Base-by-base conservation (phyloP, 2,888 invertebrate genomes). In the Eumerus sabulonum region DNA sequence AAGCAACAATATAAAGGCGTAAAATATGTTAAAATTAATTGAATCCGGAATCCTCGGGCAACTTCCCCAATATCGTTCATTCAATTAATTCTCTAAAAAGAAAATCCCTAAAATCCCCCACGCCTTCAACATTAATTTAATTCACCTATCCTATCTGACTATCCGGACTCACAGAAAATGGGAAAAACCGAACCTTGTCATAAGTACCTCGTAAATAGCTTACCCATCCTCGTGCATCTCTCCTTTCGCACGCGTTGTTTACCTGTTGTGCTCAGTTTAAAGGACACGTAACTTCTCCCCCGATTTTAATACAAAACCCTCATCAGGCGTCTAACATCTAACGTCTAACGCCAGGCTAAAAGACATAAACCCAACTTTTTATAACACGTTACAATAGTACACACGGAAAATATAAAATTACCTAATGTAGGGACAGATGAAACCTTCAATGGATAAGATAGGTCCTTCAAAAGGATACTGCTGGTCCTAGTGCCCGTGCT, bases 371-470 rank as follows among this genome's bases (percentile, higher is more conserved):
- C 12, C 5, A 9, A 38, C 14, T 40, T 19, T 60, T 50, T 50
- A 60, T 38, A 48, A 17, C 14, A n/a, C 4, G 36, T 36, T 35
- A 13, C 47, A 47, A 36, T 47, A 9, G 36, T 38, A 59, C 45
- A 47, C 47, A 9, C 13, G 48, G 12, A 19, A 40, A 50, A n/a
- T 40, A 14, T 16, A 60, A 40, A 50, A 36, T 48, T 18, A 19
- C 57, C 44, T 56, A 42, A 44, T 56, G 42, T 19, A 42, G 9
- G 27, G 19, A 56, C n/a, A 40, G 27, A 56, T 44, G 56, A 44
- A 42, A 27, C 44, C 17, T 14, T 42, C 4, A 9, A 27, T 16
- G 9, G 5, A 27, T 1, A 18, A 60, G 14, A 12, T 40, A 50
- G 40, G 9, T 18, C 18, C 47, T 35, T 17, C 11, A 47, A 45